phyloP scores from a whole-genome alignment of 2,888 invertebrate genomes.

The Rhagonycha lutea region DNA sequence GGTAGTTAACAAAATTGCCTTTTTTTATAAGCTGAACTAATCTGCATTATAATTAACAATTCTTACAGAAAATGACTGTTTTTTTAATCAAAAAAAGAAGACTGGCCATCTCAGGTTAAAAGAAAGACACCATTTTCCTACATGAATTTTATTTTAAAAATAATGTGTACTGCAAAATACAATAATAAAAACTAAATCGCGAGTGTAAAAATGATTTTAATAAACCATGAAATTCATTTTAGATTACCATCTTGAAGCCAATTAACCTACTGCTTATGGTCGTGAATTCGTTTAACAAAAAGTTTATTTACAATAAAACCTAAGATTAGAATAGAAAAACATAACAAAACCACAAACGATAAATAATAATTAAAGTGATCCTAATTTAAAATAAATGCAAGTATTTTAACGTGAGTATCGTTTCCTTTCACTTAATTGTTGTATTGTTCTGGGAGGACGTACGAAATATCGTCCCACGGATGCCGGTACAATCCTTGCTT shows the following conservation, averaged over 20 bases:
- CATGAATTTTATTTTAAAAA: not conserved
- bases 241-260: not conserved
- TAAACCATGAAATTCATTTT: not conserved
- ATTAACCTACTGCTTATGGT: not conserved
- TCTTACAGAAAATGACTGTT: too few relatives aligned
- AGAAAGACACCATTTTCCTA: not conserved
- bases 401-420: not conserved
- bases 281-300: not conserved
- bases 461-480: conserved; percentile 99
- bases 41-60: too few relatives aligned
- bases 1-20: too few relatives aligned
- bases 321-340: not conserved
- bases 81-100: too few relatives aligned
- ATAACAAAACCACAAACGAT: not conserved
- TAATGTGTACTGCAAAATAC: not conserved
- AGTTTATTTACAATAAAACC: not conserved
- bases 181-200: not conserved
- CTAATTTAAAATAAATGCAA: not conserved
- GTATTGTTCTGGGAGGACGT: conserved; percentile 78
- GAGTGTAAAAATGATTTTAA: not conserved
- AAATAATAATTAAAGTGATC: not conserved
- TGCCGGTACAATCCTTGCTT: conserved; percentile 99
- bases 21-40: too few relatives aligned
- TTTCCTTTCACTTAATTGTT: conserved; percentile 43
- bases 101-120: too few relatives aligned